Percentiles rank a stretch among this genome's conserved stretches.
Evolutionary conservation across 2,797 vertebrate species (phyloP).

Genomic region (Gallirallus australis): DNA sequence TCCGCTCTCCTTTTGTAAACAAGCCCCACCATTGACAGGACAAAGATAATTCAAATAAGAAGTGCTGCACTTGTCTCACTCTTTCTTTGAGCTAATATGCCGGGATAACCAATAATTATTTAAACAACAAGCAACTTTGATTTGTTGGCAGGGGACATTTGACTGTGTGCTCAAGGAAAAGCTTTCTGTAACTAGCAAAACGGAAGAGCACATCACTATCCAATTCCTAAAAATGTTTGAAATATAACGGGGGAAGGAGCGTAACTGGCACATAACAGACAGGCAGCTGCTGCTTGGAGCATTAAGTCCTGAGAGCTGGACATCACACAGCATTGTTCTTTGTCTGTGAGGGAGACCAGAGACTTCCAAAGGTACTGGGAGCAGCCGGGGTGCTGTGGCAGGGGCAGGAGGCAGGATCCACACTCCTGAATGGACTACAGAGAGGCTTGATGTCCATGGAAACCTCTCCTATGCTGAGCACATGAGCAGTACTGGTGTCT

Average conservation of each 20-base stretch:
- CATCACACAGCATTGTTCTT: background rate
- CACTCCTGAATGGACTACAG: rapidly evolving
- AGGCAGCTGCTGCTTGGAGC: background rate
- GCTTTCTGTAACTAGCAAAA: background rate
- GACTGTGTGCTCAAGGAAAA: background rate
- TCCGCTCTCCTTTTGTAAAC: background rate
- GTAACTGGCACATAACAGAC: background rate
- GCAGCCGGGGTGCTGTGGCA: background rate
- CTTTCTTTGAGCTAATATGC: background rate
- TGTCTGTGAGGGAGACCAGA: background rate
- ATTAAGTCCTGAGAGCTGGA: background rate
- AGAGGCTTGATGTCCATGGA: background rate
- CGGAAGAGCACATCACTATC: background rate
- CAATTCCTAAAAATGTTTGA: background rate
- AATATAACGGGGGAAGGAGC: background rate
- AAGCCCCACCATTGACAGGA: background rate
- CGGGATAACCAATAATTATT: background rate
- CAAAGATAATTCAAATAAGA: background rate
- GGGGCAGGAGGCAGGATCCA: background rate
- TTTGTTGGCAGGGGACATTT: background rate
- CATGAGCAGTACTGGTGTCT: background rate
- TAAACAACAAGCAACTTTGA: background rate
- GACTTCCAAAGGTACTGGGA: background rate
- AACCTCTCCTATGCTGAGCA: background rate
- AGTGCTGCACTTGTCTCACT: background rate